phyloP scores from a whole-genome alignment of 2,113 vertebrate species.

The Galeopterus variegatus region DNA sequence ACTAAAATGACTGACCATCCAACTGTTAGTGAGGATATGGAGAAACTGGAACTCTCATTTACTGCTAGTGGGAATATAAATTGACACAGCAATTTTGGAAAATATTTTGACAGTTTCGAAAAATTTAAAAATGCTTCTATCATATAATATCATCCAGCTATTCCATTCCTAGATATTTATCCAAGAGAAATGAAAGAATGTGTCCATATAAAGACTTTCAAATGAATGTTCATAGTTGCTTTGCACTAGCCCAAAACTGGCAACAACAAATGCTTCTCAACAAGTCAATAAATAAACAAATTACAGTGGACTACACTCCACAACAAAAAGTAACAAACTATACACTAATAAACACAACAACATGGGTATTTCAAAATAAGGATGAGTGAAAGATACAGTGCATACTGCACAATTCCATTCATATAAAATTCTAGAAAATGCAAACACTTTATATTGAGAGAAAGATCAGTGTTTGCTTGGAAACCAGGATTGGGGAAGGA shows the following conservation, averaged over 20 bases:
- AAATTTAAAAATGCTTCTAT: not conserved
- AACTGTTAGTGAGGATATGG: not conserved
- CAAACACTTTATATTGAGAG: not conserved
- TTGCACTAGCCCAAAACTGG: not conserved
- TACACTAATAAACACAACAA: not conserved
- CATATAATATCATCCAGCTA: not conserved
- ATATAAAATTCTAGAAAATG: not conserved
- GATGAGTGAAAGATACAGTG: not conserved
- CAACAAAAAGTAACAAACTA: not conserved
- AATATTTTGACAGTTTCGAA: not conserved
- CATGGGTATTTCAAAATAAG: not conserved
- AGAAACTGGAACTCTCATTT: not conserved
- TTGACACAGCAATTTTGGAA: not conserved
- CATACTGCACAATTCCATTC: not conserved
- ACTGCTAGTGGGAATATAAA: not conserved
- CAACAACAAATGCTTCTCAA: not conserved
- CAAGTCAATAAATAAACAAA: not conserved
- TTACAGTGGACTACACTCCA: not conserved
- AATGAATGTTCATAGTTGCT: not conserved
- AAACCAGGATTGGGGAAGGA: not conserved
- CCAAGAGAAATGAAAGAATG: not conserved
- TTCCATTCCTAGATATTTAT: not conserved
- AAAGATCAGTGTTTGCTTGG: not conserved
- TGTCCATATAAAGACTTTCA: not conserved
- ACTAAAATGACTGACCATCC: not conserved